Evolutionary conservation across 2,113 vertebrate species (phyloP).

Genomic region (Chiloscyllium plagiosum): DNA sequence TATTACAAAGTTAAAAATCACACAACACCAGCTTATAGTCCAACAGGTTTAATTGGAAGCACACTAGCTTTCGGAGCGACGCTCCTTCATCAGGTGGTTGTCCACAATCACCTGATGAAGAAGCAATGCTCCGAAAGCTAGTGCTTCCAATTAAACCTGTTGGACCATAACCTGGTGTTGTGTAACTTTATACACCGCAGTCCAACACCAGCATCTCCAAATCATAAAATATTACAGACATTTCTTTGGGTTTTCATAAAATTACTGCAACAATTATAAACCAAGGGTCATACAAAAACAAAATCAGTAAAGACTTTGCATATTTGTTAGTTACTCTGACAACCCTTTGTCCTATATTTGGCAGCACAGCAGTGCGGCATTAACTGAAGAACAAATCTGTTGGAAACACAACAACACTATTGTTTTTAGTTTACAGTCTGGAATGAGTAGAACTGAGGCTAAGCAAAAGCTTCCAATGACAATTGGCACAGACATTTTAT

Average conservation of each 20-base stretch:
- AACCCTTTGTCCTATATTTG: slow-evolving; percentile 19
- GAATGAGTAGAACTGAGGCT: not conserved
- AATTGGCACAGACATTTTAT: not conserved
- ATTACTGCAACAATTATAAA: not conserved
- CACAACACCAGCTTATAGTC: no score
- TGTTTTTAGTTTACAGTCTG: not conserved
- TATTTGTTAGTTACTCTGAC: not conserved
- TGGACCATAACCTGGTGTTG: no score
- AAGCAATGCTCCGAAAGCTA: no score
- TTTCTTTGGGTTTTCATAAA: not conserved
- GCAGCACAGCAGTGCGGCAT: not conserved
- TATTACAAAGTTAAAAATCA: not conserved
- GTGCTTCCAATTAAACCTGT: no score
- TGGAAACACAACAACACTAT: slow-evolving; percentile 4
- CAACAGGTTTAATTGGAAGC: no score
- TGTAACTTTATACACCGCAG: no score
- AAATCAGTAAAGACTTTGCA: slow-evolving; percentile 8
- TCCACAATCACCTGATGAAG: no score
- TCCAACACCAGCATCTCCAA: no score
- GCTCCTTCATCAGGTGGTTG: no score
- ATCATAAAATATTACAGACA: not conserved
- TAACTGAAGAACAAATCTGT: not conserved
- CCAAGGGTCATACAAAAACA: not conserved
- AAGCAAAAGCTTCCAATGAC: slow-evolving; percentile 7
- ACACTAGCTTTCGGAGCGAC: no score